A percentile compares a stretch with the other conserved stretches of the same genome.
Evolutionary conservation across 2,888 invertebrate species (phyloP).

Genomic region (Amblyjoppa fuscipennis): DNA sequence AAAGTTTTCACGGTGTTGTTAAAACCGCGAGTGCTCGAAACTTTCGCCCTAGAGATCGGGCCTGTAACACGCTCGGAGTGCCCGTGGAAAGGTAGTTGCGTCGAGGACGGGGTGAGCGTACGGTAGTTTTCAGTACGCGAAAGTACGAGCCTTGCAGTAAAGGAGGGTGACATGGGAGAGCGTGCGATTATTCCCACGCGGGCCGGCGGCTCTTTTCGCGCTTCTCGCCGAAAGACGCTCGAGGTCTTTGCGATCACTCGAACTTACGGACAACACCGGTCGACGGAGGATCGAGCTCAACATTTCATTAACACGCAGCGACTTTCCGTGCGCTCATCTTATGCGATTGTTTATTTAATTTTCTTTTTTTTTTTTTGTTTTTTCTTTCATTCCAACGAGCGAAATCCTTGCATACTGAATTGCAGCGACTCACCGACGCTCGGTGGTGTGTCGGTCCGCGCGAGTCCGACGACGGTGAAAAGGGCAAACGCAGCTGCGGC

Average conservation of each 20-base stretch:
- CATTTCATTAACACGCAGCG: neutral
- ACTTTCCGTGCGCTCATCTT: neutral
- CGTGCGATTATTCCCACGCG: conserved; percentile 58
- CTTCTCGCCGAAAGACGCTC: conserved; percentile 22
- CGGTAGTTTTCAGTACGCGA: neutral
- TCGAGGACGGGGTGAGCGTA: neutral
- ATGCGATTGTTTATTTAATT: neutral
- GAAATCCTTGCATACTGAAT: neutral
- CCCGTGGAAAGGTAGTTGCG: conserved; percentile 5
- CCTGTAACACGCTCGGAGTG: neutral
- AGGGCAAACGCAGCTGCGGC: conserved; percentile 52
- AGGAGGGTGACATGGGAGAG: neutral
- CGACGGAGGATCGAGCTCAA: neutral
- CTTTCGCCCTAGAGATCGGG: neutral
- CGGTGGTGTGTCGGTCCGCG: conserved; percentile 73
- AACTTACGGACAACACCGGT: neutral
- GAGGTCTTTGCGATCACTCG: conserved; percentile 6
- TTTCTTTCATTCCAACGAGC: neutral
- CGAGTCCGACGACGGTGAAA: conserved; percentile 72
- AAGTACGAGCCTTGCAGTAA: neutral
- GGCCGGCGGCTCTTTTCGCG: conserved; percentile 42
- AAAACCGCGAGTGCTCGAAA: conserved; percentile 16
- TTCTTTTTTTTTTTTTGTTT: neutral
- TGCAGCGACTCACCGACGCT: conserved; percentile 75
- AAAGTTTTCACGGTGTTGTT: conserved; percentile 8